Evolutionary conservation across 2,113 vertebrate species (phyloP).

Genomic region (Recurvirostra avosetta): DNA sequence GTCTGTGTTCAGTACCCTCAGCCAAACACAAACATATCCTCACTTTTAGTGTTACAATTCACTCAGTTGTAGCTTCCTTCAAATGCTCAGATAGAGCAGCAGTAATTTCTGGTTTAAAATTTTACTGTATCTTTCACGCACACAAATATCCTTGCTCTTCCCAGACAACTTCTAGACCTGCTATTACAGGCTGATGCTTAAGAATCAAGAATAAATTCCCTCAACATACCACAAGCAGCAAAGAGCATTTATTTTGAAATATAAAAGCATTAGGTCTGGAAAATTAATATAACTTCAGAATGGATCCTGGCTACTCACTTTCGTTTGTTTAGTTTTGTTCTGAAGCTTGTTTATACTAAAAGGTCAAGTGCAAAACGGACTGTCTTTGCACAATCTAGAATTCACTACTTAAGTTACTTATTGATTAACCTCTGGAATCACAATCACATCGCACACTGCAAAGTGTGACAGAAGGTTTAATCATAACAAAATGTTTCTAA

Average conservation of each 20-base stretch:
- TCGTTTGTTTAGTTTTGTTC: background rate
- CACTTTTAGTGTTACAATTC: background rate
- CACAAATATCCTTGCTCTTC: background rate
- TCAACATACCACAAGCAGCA: background rate
- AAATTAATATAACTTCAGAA: background rate
- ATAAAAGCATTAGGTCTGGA: background rate
- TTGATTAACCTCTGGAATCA: background rate
- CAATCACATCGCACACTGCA: background rate
- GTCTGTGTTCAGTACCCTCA: background rate
- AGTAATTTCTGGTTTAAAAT: background rate
- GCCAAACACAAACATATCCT: background rate
- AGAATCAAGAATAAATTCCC: background rate
- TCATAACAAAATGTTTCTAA: background rate
- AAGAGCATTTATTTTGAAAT: background rate
- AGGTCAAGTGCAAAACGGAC: background rate
- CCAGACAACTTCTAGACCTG: background rate
- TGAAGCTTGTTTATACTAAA: background rate
- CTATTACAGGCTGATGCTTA: background rate
- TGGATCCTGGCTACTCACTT: background rate
- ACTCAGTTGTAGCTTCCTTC: background rate
- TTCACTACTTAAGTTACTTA: background rate
- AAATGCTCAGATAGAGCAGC: background rate
- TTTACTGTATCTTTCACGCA: rapidly evolving
- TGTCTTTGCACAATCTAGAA: background rate
- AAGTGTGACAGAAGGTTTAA: background rate